phyloP scores from a whole-genome alignment of 2,797 vertebrate genomes.

The Lutjanus campechanus region DNA sequence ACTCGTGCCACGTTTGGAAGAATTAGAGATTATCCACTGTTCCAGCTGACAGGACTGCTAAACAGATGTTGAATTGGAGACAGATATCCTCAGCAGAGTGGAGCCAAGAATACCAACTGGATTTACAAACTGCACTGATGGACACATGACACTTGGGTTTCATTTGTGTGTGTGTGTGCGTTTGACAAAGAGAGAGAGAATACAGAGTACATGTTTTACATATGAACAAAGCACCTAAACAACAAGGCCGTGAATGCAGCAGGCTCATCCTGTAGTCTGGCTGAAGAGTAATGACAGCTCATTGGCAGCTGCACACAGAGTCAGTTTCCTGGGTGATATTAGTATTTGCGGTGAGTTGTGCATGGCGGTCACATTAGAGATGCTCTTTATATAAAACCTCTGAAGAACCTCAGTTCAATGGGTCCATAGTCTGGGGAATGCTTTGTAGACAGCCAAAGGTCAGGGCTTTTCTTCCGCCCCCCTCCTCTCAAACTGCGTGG shows the following conservation, averaged over 20 bases:
- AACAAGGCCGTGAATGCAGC: constrained; percentile 55
- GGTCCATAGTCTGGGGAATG: constrained; percentile 67
- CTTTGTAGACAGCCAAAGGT: constrained; percentile 80
- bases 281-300: constrained; percentile 61
- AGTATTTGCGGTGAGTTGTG: constrained; percentile 62
- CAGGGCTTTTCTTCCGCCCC: constrained; percentile 65
- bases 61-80: constrained; percentile 82
- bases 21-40: constrained; percentile 72
- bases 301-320: constrained; percentile 62
- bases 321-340: constrained; percentile 77
- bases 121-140: constrained; percentile 64
- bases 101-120: constrained; percentile 73
- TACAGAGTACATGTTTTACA: constrained; percentile 64
- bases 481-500: constrained; percentile 60
- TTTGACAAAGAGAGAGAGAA: constrained; percentile 42
- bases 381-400: constrained; percentile 77
- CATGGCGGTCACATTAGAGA: constrained; percentile 72
- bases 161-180: not conserved
- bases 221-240: constrained; percentile 67
- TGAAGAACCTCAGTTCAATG: constrained; percentile 71
- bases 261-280: constrained; percentile 45
- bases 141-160: constrained; percentile 68
- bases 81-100: constrained; percentile 65
- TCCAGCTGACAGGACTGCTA: constrained; percentile 77
- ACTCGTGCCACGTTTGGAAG: constrained; percentile 69